These are phyloP conservation scores for Prosopocoilus inquinatus DNA, from an alignment of 2,888 invertebrate species.

Conservation along the genomic window DNA sequence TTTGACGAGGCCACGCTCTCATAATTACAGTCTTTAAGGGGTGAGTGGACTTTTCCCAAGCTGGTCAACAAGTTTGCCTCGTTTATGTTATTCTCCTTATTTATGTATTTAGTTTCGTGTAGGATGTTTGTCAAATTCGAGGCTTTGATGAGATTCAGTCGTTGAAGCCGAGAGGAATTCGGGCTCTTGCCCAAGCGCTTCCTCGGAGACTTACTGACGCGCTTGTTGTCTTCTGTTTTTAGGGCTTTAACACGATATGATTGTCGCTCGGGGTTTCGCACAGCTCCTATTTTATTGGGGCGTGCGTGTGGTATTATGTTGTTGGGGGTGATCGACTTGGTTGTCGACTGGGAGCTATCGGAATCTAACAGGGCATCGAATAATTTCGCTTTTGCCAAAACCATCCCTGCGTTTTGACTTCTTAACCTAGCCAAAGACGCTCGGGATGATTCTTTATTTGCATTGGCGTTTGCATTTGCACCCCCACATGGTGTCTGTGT, in stretches of 20 bases:
- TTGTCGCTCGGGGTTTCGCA: constrained; percentile 29
- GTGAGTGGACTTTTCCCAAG: constrained; percentile 6
- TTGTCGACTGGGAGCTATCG: constrained; percentile 27
- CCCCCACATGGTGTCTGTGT: constrained; percentile 51
- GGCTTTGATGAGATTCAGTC: constrained; percentile 31
- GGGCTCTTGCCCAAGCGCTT: constrained; percentile 30
- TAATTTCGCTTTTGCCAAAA: constrained; percentile 73
- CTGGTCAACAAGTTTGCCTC: constrained; percentile 4
- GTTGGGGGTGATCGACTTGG: constrained; percentile 11
- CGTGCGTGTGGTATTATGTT: constrained; percentile 17
- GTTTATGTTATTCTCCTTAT: constrained; percentile 27
- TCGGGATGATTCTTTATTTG: constrained; percentile 61
- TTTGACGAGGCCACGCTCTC: constrained; percentile 21
- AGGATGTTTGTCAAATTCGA: constrained; percentile 8
- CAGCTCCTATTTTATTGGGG: constrained; percentile 31
- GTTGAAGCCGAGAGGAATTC: constrained; percentile 28
- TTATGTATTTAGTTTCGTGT: constrained; percentile 9
- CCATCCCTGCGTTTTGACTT: constrained; percentile 76
- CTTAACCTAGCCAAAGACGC: constrained; percentile 72
- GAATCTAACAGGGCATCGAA: constrained; percentile 57
- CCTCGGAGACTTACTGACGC: constrained; percentile 39
- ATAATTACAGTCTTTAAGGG: constrained; percentile 26
- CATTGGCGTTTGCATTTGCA: too few species aligned
- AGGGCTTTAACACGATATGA: constrained; percentile 33
- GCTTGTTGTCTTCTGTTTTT: constrained; percentile 34